phyloP scores from a whole-genome alignment of 2,113 vertebrate species.

The Triplophysa siluroides region DNA sequence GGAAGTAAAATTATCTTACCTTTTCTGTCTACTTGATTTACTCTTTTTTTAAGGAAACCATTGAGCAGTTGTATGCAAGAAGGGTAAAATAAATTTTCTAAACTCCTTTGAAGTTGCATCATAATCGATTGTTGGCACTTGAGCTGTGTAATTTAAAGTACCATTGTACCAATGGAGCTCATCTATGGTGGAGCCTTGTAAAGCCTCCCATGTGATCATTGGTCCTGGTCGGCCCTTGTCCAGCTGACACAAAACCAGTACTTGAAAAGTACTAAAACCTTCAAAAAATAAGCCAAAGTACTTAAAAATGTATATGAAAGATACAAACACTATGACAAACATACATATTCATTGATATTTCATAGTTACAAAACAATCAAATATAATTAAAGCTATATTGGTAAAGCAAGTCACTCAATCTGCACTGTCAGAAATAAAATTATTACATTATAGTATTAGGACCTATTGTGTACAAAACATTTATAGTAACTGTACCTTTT shows the following conservation, averaged over 20 bases:
- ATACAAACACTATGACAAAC: too few species aligned
- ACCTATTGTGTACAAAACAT: too few species aligned
- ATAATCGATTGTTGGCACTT: not conserved
- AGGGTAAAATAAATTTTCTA: not conserved
- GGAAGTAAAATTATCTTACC: not conserved
- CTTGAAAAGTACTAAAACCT: not conserved
- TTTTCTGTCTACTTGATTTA: conserved; percentile 6
- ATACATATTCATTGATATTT: not conserved
- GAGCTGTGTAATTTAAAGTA: not conserved
- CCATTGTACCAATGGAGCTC: not conserved
- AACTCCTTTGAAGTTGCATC: not conserved
- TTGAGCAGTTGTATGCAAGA: not conserved
- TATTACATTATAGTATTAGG: too few species aligned
- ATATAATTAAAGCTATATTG: too few species aligned
- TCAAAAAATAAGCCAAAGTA: not conserved
- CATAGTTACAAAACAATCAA: too few species aligned
- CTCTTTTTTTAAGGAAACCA: not conserved
- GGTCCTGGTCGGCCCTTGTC: not conserved
- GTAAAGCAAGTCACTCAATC: too few species aligned
- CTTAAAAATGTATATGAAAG: too few species aligned
- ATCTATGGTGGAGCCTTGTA: not conserved
- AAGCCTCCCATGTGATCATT: not conserved
- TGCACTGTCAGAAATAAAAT: too few species aligned
- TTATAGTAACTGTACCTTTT: too few species aligned
- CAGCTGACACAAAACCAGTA: conserved; percentile 4